A percentile compares a stretch with the other conserved stretches of the same genome.
These are phyloP conservation scores for Cryptomyrus ogoouensis DNA, from an alignment of 2,113 vertebrate species.

Conservation along the genomic window DNA sequence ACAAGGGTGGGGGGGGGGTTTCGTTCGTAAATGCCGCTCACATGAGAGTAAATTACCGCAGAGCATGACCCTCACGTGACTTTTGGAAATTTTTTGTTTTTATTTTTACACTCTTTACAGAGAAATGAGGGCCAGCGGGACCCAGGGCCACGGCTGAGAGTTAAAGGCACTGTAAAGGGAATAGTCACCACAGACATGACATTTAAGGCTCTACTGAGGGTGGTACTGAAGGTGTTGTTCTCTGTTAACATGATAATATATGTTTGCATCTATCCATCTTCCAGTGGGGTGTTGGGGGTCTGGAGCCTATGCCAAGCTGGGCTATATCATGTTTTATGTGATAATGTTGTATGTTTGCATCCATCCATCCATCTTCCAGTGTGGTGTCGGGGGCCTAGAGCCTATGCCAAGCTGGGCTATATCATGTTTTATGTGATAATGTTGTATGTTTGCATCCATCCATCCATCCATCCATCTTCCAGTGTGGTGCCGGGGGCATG, in stretches of 20 bases:
- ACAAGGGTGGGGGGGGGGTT: background rate
- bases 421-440: background rate
- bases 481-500: background rate
- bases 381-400: background rate
- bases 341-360: background rate
- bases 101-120: conserved; percentile 25
- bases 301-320: background rate
- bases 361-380: background rate
- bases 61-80: conserved; percentile 59
- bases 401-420: background rate
- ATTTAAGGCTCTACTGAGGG: background rate
- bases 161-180: background rate
- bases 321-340: background rate
- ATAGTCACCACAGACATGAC: background rate
- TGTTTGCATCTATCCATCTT: background rate
- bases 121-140: background rate
- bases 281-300: background rate
- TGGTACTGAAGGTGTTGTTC: background rate
- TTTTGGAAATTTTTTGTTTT: conserved; percentile 20
- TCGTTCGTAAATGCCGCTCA: conserved; percentile 38
- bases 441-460: background rate
- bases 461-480: background rate
- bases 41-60: conserved; percentile 51
- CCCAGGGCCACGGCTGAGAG: background rate
- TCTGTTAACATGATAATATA: background rate